A percentile compares a stretch with the other conserved stretches of the same genome.
These are phyloP conservation scores for Nephrocerus scutellatus DNA, from an alignment of 2,888 invertebrate species.

Conservation along the genomic window DNA sequence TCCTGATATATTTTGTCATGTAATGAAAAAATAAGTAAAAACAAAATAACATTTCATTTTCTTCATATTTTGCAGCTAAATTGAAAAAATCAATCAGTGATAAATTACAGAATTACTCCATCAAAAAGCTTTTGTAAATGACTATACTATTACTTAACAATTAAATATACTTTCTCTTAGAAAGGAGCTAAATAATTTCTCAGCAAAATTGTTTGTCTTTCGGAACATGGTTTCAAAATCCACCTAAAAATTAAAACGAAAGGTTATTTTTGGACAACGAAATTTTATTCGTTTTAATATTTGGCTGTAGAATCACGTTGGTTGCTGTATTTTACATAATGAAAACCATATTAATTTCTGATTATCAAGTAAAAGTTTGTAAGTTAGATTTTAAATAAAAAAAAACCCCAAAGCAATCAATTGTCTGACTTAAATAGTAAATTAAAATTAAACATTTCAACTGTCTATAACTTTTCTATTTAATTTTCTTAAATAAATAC, in stretches of 20 bases:
- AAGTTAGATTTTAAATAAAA: constrained; percentile 4
- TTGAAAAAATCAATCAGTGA: constrained; percentile 44
- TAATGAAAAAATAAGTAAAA: constrained; percentile 27
- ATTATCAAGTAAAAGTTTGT: no score
- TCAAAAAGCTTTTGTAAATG: constrained; percentile 38
- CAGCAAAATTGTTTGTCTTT: no score
- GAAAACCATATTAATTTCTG: constrained; percentile 2
- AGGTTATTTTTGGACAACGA: constrained; percentile 3
- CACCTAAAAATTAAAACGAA: constrained; percentile 5
- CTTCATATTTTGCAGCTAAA: constrained; percentile 35
- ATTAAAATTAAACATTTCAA: constrained; percentile 8
- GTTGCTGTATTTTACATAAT: background rate
- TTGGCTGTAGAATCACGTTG: no score
- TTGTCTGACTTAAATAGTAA: background rate
- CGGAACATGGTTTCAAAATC: constrained; percentile 38
- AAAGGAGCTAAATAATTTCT: no score
- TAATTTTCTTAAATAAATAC: constrained; percentile 3
- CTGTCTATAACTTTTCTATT: no score
- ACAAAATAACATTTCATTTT: constrained; percentile 22
- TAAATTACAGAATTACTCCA: constrained; percentile 41
- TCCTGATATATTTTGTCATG: background rate
- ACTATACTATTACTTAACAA: constrained; percentile 8
- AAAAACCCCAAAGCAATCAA: constrained; percentile 3
- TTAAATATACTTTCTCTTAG: constrained; percentile 1
- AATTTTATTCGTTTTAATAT: constrained; percentile 8